phyloP scores from a whole-genome alignment of 2,113 vertebrate species.

The Rana temporaria region DNA sequence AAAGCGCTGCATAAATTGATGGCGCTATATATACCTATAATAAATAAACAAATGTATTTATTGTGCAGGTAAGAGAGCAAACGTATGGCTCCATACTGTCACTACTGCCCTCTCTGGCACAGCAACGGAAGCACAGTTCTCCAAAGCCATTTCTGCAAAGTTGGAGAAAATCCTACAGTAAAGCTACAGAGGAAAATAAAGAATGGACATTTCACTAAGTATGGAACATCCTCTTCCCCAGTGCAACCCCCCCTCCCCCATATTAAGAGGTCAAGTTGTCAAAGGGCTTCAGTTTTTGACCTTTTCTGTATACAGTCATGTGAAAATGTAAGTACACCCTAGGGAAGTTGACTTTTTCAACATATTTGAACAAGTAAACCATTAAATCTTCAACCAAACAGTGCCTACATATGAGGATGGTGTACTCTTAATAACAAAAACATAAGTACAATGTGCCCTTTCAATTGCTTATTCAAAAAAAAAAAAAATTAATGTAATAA shows the following conservation, averaged over 20 bases:
- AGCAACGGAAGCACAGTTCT: not conserved
- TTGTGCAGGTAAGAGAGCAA: slow-evolving; percentile 36
- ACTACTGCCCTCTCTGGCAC: slow-evolving; percentile 35
- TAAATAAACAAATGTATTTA: not conserved
- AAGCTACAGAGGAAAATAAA: slow-evolving; percentile 29
- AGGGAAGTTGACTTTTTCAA: too few relatives aligned
- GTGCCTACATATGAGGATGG: too few relatives aligned
- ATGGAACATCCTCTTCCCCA: not conserved
- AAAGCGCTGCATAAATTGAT: too few relatives aligned
- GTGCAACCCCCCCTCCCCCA: not conserved
- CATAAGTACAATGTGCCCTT: too few relatives aligned
- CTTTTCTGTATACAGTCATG: not conserved
- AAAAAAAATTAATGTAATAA: too few relatives aligned
- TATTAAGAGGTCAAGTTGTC: slow-evolving; percentile 6
- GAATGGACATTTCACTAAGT: slow-evolving; percentile 47
- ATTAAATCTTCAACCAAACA: too few relatives aligned
- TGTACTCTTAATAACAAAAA: too few relatives aligned
- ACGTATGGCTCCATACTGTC: slow-evolving; percentile 15
- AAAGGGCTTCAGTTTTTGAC: not conserved
- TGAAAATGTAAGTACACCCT: too few relatives aligned
- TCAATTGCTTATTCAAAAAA: too few relatives aligned
- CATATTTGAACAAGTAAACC: too few relatives aligned
- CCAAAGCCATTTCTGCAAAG: slow-evolving; percentile 4
- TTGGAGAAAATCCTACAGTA: slow-evolving; percentile 15
- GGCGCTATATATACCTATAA: too few relatives aligned